Base-by-base conservation (phyloP, 1,140 invertebrate genomes). In the Drosophila novamexicana region DNA sequence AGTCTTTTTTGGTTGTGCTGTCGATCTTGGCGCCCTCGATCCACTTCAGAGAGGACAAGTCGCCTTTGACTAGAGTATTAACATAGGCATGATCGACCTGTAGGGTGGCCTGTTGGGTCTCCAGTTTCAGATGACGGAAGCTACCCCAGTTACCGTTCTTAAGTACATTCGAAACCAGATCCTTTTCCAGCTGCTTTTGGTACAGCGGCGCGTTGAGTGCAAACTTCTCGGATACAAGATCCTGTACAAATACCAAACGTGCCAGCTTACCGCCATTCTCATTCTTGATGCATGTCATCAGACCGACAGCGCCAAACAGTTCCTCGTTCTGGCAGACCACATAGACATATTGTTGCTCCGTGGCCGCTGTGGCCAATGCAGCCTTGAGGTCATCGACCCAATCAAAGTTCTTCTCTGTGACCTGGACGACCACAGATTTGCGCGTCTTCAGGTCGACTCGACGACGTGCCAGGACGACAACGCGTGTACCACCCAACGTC, bases 21-120 rank as follows among this genome's bases (percentile, higher is more conserved):
- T 82, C 62, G 50, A 95, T 44, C 94, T 94, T 59, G 97, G 94
- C 4, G 96, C 96, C 96, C 93, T 99, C 97, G 75, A 99, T 96
- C 98, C 98, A 99, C 64, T 95, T 95, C 14, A 99, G 93, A 85
- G 97, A 98, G 1, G 97, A 96, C 37, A 99, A 94, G 93, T 99
- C 98, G 71, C 90, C 98, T 78, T 98, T 94, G 5, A 95, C 96
- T 49, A 98, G 85, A 3, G 97, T 96, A 92, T 99, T 99, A 8
- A 99, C 96, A 90, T 98, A 99, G 10, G 98, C 98, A 93, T 99
- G 97, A 80, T 97, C 95, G 34, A 97, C 96, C 75, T 95, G 94
- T 59, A 96, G 92, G 1, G 94, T 94, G 0, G 95, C 93, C 8
- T 93, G 93, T 37, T 95, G 94, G 7, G 92, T 93, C 71, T 97